These are phyloP conservation scores for Paramormyrops kingsleyae DNA, from an alignment of 2,113 vertebrate genomes.

Conservation along the genomic window DNA sequence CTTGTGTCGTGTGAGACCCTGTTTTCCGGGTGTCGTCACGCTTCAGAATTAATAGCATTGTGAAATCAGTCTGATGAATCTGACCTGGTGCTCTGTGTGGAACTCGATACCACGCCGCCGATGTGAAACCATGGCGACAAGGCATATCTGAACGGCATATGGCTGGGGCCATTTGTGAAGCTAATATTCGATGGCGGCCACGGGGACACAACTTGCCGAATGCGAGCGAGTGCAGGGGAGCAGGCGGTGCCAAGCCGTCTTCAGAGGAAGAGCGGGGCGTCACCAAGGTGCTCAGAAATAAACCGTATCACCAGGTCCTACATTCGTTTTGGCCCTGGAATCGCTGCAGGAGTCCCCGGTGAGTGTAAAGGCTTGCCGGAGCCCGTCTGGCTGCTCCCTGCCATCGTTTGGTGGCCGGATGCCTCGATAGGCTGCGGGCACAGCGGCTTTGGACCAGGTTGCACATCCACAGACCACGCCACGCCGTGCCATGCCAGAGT, in stretches of 20 bases:
- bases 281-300: not conserved
- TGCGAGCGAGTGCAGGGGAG: too few species aligned
- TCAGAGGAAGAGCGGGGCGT: not conserved
- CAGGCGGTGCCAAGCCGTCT: not conserved
- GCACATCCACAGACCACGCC: not conserved
- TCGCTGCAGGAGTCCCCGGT: not conserved
- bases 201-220: not conserved
- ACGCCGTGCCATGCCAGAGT: not conserved
- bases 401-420: not conserved
- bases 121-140: conserved; percentile 55
- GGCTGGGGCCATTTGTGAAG: not conserved
- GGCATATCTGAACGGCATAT: not conserved
- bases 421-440: not conserved
- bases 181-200: not conserved
- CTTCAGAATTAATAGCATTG: not conserved
- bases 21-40: not conserved
- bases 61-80: conserved; percentile 53
- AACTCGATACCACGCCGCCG: conserved; percentile 41
- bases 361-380: not conserved
- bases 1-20: not conserved
- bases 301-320: not conserved
- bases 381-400: not conserved
- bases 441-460: not conserved
- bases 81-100: conserved; percentile 44
- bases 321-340: not conserved